These are phyloP conservation scores for Busseola fusca DNA, from an alignment of 2,888 invertebrate species.

Conservation along the genomic window DNA sequence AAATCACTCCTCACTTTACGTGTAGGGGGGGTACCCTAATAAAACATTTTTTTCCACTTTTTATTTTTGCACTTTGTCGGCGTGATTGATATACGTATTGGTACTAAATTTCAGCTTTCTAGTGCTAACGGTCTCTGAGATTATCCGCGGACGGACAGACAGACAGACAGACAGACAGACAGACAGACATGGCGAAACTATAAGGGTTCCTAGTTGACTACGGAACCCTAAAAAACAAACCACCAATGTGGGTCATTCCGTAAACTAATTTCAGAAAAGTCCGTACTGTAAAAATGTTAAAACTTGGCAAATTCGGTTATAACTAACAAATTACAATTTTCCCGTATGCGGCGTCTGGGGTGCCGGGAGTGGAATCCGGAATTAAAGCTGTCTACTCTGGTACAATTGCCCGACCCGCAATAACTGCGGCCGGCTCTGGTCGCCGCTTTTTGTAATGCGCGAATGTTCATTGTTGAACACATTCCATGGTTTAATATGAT, in stretches of 20 bases:
- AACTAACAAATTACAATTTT: slow-evolving; percentile 59
- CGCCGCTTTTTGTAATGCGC: slow-evolving; percentile 36
- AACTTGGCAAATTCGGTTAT: slow-evolving; percentile 47
- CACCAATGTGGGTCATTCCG: slow-evolving; percentile 13
- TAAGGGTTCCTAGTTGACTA: too few relatives aligned
- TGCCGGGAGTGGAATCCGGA: slow-evolving; percentile 33
- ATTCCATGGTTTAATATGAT: slow-evolving; percentile 56
- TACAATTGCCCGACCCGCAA: slow-evolving; percentile 52
- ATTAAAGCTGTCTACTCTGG: slow-evolving; percentile 60
- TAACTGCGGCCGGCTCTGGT: slow-evolving; percentile 34
- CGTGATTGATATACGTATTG: too few relatives aligned
- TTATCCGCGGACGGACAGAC: too few relatives aligned
- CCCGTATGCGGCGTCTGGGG: slow-evolving; percentile 18
- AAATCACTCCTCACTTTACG: too few relatives aligned
- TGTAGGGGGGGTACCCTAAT: too few relatives aligned
- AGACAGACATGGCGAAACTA: too few relatives aligned
- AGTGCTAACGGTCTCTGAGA: too few relatives aligned
- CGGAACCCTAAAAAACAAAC: slow-evolving; percentile 5
- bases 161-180: too few relatives aligned
- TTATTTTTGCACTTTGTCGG: too few relatives aligned
- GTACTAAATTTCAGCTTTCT: too few relatives aligned
- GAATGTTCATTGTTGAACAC: slow-evolving; percentile 50
- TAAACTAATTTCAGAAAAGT: slow-evolving; percentile 41
- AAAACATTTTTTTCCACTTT: too few relatives aligned
- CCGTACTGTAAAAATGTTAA: slow-evolving; percentile 39